phyloP scores from a whole-genome alignment of 1,140 invertebrate genomes.

The Brachionus rotundiformis region DNA sequence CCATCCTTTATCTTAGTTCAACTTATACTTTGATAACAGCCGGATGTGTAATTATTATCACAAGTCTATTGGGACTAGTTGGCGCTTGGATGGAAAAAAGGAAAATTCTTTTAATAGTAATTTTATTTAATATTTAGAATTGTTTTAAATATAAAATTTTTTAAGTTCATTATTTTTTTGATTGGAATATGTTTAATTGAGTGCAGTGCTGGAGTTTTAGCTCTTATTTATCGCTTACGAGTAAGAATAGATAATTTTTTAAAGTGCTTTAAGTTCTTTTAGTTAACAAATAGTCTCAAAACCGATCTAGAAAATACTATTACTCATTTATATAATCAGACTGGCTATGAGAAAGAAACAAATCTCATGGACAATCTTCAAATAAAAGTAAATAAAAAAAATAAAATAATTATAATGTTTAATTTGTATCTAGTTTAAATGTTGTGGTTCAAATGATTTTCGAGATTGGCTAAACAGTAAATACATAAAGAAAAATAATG shows the following conservation, averaged over 20 bases:
- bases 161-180: slow-evolving; percentile 23
- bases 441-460: slow-evolving; percentile 35
- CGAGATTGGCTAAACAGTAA: slow-evolving; percentile 32
- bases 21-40: slow-evolving; percentile 40
- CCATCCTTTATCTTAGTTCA: background rate
- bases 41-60: background rate
- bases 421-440: slow-evolving; percentile 1
- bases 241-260: background rate
- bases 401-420: background rate
- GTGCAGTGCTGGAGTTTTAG: slow-evolving; percentile 13
- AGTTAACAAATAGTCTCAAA: slow-evolving; percentile 28
- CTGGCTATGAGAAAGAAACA: slow-evolving; percentile 2
- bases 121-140: background rate
- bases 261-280: background rate
- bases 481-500: background rate
- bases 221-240: background rate
- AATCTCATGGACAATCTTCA: slow-evolving; percentile 47
- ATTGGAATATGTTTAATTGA: slow-evolving; percentile 1
- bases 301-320: background rate
- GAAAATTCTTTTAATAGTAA: slow-evolving; percentile 27
- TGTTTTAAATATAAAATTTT: background rate
- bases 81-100: slow-evolving; percentile 39
- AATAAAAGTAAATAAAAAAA: slow-evolving; percentile 32
- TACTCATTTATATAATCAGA: background rate
- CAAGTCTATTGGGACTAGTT: slow-evolving; percentile 14